Conservation (phyloP, 2,113 vertebrate genomes). For the Mastomys coucha region DNA sequence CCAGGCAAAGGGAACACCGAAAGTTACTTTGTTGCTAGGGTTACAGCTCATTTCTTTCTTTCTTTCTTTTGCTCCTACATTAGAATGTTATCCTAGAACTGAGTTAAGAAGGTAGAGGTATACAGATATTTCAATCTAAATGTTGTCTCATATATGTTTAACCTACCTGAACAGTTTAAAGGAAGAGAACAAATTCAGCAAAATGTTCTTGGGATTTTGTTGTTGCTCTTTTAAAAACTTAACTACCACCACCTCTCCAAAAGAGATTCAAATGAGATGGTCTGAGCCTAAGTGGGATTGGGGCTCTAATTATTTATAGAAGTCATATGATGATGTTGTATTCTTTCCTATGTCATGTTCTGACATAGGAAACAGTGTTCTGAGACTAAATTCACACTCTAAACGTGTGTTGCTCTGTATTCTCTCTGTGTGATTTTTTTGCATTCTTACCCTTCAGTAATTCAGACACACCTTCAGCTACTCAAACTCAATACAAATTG, state of each 20-base stretch:
- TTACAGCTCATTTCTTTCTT: slow-evolving; percentile 3
- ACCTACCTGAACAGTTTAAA: slow-evolving; percentile 28
- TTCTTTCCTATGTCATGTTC: slow-evolving; percentile 42
- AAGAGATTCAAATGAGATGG: slow-evolving; percentile 15
- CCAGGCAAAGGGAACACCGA: not conserved
- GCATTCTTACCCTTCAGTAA: slow-evolving; percentile 29
- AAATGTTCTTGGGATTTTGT: not conserved
- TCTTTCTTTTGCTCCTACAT: not conserved
- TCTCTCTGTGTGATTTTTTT: not conserved
- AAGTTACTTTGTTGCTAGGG: not conserved
- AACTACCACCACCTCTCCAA: not conserved
- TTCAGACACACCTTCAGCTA: slow-evolving; percentile 45
- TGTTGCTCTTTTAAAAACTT: not conserved
- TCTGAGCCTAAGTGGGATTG: slow-evolving; percentile 17
- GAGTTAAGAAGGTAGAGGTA: not conserved
- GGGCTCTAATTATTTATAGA: slow-evolving; percentile 46
- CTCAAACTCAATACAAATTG: slow-evolving; percentile 51
- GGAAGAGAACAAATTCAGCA: not conserved
- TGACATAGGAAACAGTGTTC: slow-evolving; percentile 34
- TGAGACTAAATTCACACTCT: slow-evolving; percentile 32
- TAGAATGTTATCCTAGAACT: slow-evolving; percentile 30
- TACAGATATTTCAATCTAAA: not conserved
- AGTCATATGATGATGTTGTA: not conserved
- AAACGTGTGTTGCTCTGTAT: not conserved
- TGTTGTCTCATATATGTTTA: not conserved